Base-by-base conservation (phyloP, 2,888 invertebrate genomes). In the Orthonychiurus folsomi region DNA sequence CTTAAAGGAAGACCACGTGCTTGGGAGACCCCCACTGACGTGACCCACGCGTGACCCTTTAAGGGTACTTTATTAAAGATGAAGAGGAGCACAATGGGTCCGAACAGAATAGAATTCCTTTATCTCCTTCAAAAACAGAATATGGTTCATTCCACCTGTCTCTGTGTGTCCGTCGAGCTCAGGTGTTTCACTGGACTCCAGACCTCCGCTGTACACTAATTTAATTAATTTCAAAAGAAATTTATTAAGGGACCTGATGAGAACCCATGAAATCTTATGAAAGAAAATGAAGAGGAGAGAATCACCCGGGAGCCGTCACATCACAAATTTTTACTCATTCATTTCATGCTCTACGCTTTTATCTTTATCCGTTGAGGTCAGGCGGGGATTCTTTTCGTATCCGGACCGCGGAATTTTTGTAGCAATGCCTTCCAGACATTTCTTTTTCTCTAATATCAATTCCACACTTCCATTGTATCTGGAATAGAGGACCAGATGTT, bases 31-130 rank as follows among this genome's bases (percentile, higher is more conserved):
- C 68, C 71, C 71, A 63, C 67, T 26, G 66, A 66, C 60, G 27
- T 65, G 71, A 71, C 71, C 71, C 69, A 60, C 48, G 59, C 57
- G 56, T 69, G 69, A 69, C 71, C 71, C 69, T 68, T 67, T 70
- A 66, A 68, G 70, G 70, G 70, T 68, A 70, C 68, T 71, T 69
- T 66, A 69, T 68, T 69, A 69, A 63, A 57, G 63, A 37, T 37
- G 37, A 21, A 54, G 25, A 54, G 54, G 23, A 12, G 54, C 1
- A 24, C 5, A 37, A 37, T 37, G 37, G 37, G 37, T 1, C 9
- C 54, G 54, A 21, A 54, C 23, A 54, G 23, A 54, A 54, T 54
- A 54, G 54, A 54, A 54, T 54, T 54, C 21, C 23, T 54, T 24
- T 24, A 3, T 52, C 21, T 5, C 23, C 12, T 24, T 24, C 20